These are phyloP conservation scores for Stramonita haemastoma DNA, from an alignment of 2,888 invertebrate species.

Conservation along the genomic window DNA sequence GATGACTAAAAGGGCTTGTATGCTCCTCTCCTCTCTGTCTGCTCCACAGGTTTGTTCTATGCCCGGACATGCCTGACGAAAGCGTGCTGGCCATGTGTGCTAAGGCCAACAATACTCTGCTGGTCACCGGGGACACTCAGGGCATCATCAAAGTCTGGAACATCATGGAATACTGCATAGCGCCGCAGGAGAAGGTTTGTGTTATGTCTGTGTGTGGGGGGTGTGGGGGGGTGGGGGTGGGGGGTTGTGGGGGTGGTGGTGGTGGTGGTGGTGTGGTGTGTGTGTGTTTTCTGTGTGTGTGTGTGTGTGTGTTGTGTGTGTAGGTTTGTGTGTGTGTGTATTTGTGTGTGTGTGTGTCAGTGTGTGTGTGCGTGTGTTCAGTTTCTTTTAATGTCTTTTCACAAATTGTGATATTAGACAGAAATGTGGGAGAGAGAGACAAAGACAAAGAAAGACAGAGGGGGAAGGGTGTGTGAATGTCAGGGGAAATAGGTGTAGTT, in stretches of 20 bases:
- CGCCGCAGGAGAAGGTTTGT: slow-evolving; percentile 46
- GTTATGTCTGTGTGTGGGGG: not conserved
- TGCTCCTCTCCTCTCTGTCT: not conserved
- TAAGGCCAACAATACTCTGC: slow-evolving; percentile 62
- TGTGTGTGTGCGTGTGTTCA: not conserved
- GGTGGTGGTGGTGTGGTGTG: not conserved
- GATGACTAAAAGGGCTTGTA: not conserved
- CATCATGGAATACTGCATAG: slow-evolving; percentile 71
- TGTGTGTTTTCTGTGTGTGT: too few relatives aligned
- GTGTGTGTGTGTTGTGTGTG: not conserved
- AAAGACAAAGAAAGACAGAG: too few relatives aligned
- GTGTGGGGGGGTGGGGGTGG: slow-evolving; percentile 3
- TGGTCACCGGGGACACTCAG: slow-evolving; percentile 74
- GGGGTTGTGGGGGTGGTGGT: not conserved
- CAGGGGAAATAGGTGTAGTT: too few relatives aligned
- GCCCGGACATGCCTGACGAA: slow-evolving; percentile 70
- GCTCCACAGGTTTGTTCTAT: slow-evolving; percentile 69
- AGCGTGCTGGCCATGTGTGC: slow-evolving; percentile 73
- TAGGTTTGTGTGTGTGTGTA: not conserved
- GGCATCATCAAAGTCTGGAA: slow-evolving; percentile 73
- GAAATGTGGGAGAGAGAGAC: too few relatives aligned
- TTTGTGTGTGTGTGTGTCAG: not conserved
- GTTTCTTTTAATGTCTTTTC: too few relatives aligned
- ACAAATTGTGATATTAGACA: too few relatives aligned
- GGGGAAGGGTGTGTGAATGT: too few relatives aligned